Base-by-base conservation (phyloP, 2,888 invertebrate genomes). In the Steinernema carpocapsae region DNA sequence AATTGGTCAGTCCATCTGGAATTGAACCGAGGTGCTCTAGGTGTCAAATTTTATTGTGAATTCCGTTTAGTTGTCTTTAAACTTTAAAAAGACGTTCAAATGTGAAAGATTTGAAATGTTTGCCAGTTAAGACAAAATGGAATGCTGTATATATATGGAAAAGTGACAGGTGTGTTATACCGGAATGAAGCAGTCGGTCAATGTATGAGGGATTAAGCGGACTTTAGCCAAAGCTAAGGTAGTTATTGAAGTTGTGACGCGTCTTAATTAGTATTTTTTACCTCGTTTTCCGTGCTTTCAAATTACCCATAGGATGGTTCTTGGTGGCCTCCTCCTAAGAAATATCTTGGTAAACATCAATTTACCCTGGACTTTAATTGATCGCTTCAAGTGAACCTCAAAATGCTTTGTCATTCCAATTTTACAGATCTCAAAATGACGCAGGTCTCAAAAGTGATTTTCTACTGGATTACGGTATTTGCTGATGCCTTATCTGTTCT, bases 401-500 rank as follows among this genome's bases (percentile, higher is more conserved):
- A n/a, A n/a, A n/a, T n/a, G n/a, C n/a, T n/a, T n/a, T n/a, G n/a
- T n/a, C 43, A 43, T 43, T 14, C 43, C 10, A 12, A 14, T 12
- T 7, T 14, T 12, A 14, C 43, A 37, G 37, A 37, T 10, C 37
- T 37, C 37, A 3, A 37, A 37, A 64, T 64, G 64, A 6, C 64
- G 10, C 1, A 17, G 1, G 29, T 64, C 29, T 64, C 64, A 2
- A 64, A 64, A 37, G 17, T 32, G 12, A 32, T 29, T 6, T 29
- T 64, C 64, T 64, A 64, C 64, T 64, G 64, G 64, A 26, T 32
- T 29, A 64, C 64, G 7, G 29, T 64, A 1, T 17, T 26, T 3
- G 6, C 29, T 17, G 37, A 64, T n/a, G 37, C 14, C 37, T 12
- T 64, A 4, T 64, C 64, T 32, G n/a, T 64, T 12, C 12, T n/a